Percentiles rank a stretch among this genome's conserved stretches.
Conservation (phyloP, 2,797 vertebrate species). For the Alauda arvensis region DNA sequence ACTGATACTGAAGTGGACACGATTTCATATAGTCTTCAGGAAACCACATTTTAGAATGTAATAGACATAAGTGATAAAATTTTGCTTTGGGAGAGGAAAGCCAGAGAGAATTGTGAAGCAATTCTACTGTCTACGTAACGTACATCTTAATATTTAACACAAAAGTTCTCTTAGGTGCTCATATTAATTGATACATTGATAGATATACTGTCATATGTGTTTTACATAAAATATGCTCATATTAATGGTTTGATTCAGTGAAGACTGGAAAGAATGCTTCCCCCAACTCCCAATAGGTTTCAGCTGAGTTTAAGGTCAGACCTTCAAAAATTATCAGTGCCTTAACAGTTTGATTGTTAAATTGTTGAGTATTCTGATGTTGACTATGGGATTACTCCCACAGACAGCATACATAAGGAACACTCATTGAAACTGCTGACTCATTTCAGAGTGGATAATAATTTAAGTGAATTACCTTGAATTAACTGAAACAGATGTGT, state of each 20-base stretch:
- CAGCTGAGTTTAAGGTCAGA: neutral
- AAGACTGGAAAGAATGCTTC: neutral
- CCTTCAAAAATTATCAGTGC: neutral
- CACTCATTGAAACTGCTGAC: neutral
- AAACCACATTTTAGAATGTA: neutral
- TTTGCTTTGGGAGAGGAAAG: neutral
- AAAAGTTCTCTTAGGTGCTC: neutral
- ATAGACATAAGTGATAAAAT: neutral
- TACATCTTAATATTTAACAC: neutral
- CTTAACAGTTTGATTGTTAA: neutral
- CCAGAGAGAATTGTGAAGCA: neutral
- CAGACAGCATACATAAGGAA: neutral
- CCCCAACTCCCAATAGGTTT: neutral
- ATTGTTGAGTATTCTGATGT: neutral
- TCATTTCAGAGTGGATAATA: conserved; percentile 11
- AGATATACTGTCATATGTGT: neutral
- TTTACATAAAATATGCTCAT: neutral
- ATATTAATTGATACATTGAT: neutral
- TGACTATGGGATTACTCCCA: neutral
- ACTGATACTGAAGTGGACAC: neutral
- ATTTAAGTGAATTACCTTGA: conserved; percentile 20
- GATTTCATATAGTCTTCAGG: neutral
- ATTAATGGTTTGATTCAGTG: neutral
- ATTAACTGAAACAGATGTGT: conserved; percentile 25
- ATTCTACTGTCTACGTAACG: neutral